Conservation (phyloP, 2,797 vertebrate genomes). For the Phyllotis vaccarum region DNA sequence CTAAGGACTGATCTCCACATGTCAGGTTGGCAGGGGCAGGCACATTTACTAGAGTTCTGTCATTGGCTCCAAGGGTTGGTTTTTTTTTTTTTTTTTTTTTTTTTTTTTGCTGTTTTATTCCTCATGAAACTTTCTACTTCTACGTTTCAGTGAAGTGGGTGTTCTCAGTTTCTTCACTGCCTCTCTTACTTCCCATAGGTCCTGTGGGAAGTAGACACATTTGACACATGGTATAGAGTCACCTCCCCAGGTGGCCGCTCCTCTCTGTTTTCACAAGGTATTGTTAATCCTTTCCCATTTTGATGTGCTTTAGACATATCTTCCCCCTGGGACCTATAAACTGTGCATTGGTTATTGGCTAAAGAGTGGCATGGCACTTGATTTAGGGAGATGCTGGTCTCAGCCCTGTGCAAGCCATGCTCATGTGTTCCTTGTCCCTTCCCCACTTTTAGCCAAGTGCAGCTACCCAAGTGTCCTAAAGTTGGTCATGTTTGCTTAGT, state of each 20-base stretch:
- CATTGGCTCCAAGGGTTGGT: neutral
- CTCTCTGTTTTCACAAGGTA: neutral
- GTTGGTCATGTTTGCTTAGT: neutral
- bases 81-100: too few relatives aligned
- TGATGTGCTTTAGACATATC: neutral
- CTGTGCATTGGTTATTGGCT: neutral
- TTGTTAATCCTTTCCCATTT: neutral
- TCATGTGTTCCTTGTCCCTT: neutral
- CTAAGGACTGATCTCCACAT: neutral
- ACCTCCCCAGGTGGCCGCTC: neutral
- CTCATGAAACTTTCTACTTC: neutral
- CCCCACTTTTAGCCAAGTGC: neutral
- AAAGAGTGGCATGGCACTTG: neutral
- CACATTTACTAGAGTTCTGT: neutral
- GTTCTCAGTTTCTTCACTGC: neutral
- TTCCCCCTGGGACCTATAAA: neutral
- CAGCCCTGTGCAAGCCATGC: neutral
- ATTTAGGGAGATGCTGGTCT: neutral
- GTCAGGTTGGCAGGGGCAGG: neutral
- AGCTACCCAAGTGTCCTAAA: neutral
- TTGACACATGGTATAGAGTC: neutral
- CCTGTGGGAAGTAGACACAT: neutral
- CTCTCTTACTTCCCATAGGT: neutral
- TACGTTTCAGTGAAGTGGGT: neutral
- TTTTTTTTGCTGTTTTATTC: neutral